Conservation (phyloP, 2,888 invertebrate genomes). For the Nymphalis polychloros region DNA sequence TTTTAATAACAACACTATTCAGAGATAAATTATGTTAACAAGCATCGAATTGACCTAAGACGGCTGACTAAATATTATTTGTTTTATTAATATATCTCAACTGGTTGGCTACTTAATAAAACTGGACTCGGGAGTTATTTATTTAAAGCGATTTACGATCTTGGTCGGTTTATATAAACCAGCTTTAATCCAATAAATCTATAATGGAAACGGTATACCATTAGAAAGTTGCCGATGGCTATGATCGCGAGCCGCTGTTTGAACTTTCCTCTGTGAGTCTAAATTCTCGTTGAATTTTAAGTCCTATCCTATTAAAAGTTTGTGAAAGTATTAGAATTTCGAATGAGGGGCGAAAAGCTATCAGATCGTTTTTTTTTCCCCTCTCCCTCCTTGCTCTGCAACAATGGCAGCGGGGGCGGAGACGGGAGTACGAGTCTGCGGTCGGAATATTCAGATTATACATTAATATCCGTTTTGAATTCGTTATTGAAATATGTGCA, state of each 20-base stretch:
- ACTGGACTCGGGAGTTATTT: slow-evolving; percentile 5
- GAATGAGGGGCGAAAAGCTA: slow-evolving; percentile 79
- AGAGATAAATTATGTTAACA: slow-evolving; percentile 1
- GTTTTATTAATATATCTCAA: background rate
- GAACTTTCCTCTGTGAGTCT: slow-evolving; percentile 65
- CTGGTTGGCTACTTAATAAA: slow-evolving; percentile 10
- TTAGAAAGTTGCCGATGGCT: slow-evolving; percentile 49
- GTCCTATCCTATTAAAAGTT: slow-evolving; percentile 81
- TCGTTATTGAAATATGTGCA: slow-evolving; percentile 60
- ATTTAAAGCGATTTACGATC: slow-evolving; percentile 22
- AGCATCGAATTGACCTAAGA: background rate
- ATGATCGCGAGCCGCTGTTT: slow-evolving; percentile 54
- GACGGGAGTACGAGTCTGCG: slow-evolving; percentile 43
- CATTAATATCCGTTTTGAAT: slow-evolving; percentile 64
- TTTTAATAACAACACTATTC: background rate
- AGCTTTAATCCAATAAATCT: slow-evolving; percentile 35
- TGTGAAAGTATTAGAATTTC: slow-evolving; percentile 78
- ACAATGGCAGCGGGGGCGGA: slow-evolving; percentile 47
- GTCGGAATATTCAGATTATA: slow-evolving; percentile 61
- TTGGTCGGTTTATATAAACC: slow-evolving; percentile 16
- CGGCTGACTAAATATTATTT: background rate
- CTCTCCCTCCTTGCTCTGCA: slow-evolving; percentile 57
- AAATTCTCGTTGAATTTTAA: slow-evolving; percentile 76
- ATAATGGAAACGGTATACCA: slow-evolving; percentile 45
- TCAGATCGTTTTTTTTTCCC: slow-evolving; percentile 68